Evolutionary conservation across 2,888 invertebrate genomes (phyloP).

Genomic region (Heliconius aoede): DNA sequence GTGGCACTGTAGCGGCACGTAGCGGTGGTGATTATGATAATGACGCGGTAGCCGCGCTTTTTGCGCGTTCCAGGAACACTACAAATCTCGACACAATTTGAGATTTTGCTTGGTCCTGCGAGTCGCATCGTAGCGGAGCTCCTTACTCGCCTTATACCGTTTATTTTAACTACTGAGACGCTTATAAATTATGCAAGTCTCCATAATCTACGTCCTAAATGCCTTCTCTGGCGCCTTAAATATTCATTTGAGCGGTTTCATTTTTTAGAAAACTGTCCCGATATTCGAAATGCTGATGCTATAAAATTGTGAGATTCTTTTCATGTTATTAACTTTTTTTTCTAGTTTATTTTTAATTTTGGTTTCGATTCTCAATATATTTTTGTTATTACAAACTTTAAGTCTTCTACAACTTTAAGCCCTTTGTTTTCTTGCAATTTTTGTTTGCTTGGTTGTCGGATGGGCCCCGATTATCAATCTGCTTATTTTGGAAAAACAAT

Average conservation of each 20-base stretch:
- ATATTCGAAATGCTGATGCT: constrained; percentile 73
- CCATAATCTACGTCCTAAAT: constrained; percentile 82
- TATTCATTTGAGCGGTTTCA: constrained; percentile 82
- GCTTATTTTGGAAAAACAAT: too few species aligned
- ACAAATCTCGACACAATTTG: constrained; percentile 72
- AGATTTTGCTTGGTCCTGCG: constrained; percentile 50
- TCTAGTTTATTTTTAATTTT: not conserved
- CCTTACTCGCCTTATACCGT: constrained; percentile 57
- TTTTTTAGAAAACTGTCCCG: constrained; percentile 82
- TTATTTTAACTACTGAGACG: constrained; percentile 70
- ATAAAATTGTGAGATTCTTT: constrained; percentile 70
- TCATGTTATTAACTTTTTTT: not conserved
- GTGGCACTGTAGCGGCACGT: constrained; percentile 74
- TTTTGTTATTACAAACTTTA: too few species aligned
- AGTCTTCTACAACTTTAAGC: too few species aligned
- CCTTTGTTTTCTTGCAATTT: too few species aligned
- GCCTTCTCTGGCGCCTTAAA: constrained; percentile 79
- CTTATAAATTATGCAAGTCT: constrained; percentile 82
- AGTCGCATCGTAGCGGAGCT: constrained; percentile 44
- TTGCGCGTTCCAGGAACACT: constrained; percentile 76
- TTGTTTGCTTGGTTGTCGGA: too few species aligned
- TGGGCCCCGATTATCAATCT: too few species aligned
- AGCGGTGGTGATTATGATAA: constrained; percentile 82
- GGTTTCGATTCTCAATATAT: not conserved
- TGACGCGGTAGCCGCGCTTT: constrained; percentile 81